These are phyloP conservation scores for Pionites leucogaster DNA, from an alignment of 2,113 vertebrate genomes.

Conservation along the genomic window DNA sequence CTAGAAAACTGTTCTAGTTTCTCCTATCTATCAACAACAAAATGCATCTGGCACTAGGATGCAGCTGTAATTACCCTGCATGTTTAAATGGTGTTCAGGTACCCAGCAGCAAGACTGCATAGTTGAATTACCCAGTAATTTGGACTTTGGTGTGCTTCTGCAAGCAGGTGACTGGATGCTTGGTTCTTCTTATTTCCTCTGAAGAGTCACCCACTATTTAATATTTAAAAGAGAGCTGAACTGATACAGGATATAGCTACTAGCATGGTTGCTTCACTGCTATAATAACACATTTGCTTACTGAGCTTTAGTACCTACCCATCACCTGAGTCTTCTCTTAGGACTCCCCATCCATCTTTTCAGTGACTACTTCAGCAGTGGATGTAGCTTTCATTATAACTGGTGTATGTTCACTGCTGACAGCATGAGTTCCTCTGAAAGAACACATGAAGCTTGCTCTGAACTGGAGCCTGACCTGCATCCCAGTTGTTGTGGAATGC, in stretches of 20 bases:
- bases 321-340: fast-evolving
- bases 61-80: neutral
- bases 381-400: neutral
- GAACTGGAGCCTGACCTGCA: neutral
- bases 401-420: neutral
- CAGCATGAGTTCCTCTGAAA: neutral
- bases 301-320: neutral
- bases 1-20: neutral
- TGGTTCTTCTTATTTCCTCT: neutral
- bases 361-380: neutral
- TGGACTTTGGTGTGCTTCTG: neutral
- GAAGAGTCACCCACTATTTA: neutral
- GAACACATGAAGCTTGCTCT: neutral
- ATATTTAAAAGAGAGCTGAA: neutral
- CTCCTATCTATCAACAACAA: neutral
- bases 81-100: neutral
- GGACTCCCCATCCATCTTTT: fast-evolving
- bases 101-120: neutral
- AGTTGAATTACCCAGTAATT: neutral
- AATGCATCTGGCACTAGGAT: neutral
- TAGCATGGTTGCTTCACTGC: neutral
- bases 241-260: neutral
- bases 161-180: neutral
- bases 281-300: neutral
- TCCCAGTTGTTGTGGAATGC: neutral